A percentile compares a stretch with the other conserved stretches of the same genome.
These are phyloP conservation scores for Monochamus saltuarius DNA, from an alignment of 1,140 invertebrate genomes.

Conservation along the genomic window DNA sequence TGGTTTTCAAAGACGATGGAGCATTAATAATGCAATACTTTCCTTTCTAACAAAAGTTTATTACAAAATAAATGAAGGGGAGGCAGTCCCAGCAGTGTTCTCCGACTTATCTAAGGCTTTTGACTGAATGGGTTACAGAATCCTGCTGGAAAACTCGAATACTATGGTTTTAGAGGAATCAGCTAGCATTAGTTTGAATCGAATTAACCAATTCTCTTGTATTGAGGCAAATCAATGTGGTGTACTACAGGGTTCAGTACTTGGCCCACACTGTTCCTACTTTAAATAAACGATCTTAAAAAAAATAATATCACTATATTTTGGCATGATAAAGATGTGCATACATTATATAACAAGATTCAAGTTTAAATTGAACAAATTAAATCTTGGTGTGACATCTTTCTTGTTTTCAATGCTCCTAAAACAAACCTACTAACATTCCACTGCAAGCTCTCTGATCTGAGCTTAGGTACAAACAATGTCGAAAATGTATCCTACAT, in stretches of 20 bases:
- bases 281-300: neutral
- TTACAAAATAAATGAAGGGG: conserved; percentile 2
- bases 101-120: conserved; percentile 17
- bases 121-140: conserved; percentile 6
- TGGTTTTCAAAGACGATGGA: conserved; percentile 6
- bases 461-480: too few relatives aligned
- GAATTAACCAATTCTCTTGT: conserved; percentile 1
- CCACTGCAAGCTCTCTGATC: too few relatives aligned
- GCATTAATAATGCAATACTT: conserved; percentile 12
- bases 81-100: conserved; percentile 6
- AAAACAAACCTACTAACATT: too few relatives aligned
- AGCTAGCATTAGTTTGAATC: conserved; percentile 1
- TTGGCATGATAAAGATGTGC: conserved; percentile 2
- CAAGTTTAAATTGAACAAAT: too few relatives aligned
- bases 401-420: too few relatives aligned
- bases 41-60: conserved; percentile 1
- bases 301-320: conserved; percentile 6
- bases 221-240: conserved; percentile 6
- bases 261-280: too few relatives aligned
- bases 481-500: too few relatives aligned
- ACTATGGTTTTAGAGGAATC: conserved; percentile 10
- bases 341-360: too few relatives aligned
- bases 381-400: too few relatives aligned
- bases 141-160: neutral
- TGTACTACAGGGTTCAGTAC: neutral